Evolutionary conservation across 1,140 invertebrate genomes (phyloP).

Genomic region (Cotesia glomerata): DNA sequence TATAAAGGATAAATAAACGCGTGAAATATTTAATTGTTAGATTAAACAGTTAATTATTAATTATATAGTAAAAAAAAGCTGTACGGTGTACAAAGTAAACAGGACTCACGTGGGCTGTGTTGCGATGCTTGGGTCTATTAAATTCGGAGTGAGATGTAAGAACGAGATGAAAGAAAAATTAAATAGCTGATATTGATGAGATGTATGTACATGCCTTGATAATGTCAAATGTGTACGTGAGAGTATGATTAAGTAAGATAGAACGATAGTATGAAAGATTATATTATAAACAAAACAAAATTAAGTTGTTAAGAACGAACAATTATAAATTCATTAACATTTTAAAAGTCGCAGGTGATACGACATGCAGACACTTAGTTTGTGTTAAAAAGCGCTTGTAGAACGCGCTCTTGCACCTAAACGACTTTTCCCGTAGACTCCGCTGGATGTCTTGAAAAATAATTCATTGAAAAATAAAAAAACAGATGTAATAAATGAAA

Average conservation of each 20-base stretch:
- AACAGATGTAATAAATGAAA: conserved; percentile 22
- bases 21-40: conserved; percentile 4
- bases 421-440: conserved; percentile 51
- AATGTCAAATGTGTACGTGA: conserved; percentile 24
- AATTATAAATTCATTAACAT: conserved; percentile 24
- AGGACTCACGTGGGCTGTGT: conserved; percentile 46
- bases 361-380: conserved; percentile 36
- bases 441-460: conserved; percentile 54
- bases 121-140: conserved; percentile 41
- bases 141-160: conserved; percentile 21
- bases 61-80: not conserved
- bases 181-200: too few relatives aligned
- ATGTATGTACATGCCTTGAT: conserved; percentile 26
- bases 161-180: not conserved
- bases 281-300: conserved; percentile 20
- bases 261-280: conserved; percentile 1
- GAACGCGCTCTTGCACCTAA: conserved; percentile 55
- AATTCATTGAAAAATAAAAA: conserved; percentile 28
- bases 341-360: conserved; percentile 35
- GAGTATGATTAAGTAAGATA: conserved; percentile 14
- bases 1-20: not conserved
- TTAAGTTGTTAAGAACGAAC: not conserved
- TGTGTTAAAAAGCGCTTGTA: conserved; percentile 51
- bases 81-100: conserved; percentile 12
- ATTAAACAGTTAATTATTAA: not conserved